Evolutionary conservation across 2,113 vertebrate species (phyloP).

Genomic region (Sigmodon hispidus): DNA sequence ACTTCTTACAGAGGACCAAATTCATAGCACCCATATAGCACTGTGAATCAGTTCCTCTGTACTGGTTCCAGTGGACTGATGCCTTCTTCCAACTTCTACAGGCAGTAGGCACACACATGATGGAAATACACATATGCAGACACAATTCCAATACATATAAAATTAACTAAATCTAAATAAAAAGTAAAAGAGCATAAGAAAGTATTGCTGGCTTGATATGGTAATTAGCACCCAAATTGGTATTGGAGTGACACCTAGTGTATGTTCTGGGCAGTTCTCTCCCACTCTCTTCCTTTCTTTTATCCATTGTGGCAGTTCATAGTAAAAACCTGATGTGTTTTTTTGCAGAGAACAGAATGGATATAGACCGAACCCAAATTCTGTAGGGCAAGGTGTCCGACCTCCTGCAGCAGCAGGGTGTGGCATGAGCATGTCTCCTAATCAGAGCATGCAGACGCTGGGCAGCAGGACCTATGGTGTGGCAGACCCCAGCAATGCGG

Average conservation of each 20-base stretch:
- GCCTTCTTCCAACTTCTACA: neutral
- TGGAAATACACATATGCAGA: neutral
- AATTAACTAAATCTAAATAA: neutral
- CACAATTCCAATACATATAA: neutral
- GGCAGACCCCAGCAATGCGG: conserved; percentile 81
- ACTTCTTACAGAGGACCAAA: neutral
- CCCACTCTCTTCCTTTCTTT: neutral
- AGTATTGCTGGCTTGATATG: neutral
- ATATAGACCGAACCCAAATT: conserved; percentile 91
- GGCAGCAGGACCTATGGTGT: conserved; percentile 86
- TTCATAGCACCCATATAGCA: neutral
- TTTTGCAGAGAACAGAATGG: conserved; percentile 93
- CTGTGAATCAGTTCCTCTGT: no score
- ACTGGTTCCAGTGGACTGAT: neutral
- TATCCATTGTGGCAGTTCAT: neutral
- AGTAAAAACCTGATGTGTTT: conserved; percentile 60
- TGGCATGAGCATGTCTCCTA: conserved; percentile 89
- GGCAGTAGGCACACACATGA: neutral
- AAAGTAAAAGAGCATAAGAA: neutral
- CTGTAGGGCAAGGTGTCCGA: conserved; percentile 88
- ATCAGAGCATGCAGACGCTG: conserved; percentile 86
- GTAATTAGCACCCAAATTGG: neutral
- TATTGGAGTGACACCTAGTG: neutral
- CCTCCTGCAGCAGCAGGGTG: conserved; percentile 87
- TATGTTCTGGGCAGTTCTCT: neutral